These are phyloP conservation scores for Anabacerthia variegaticeps DNA, from an alignment of 2,797 vertebrate genomes.

Conservation along the genomic window DNA sequence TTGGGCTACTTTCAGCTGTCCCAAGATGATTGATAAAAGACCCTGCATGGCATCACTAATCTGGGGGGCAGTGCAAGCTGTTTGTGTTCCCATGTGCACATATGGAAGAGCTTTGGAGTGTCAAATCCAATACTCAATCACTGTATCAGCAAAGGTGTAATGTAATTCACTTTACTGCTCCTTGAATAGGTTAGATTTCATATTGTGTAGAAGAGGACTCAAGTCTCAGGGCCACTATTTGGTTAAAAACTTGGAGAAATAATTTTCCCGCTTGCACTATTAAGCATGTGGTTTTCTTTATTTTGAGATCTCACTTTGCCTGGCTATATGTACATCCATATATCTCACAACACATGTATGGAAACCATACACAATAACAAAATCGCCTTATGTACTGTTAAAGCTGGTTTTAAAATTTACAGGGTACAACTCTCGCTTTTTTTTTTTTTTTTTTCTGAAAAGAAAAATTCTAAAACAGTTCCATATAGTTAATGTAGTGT, in stretches of 20 bases:
- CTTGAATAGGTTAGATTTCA: conserved; percentile 19
- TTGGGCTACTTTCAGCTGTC: neutral
- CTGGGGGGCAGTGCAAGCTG: neutral
- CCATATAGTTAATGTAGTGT: conserved; percentile 69
- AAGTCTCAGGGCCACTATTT: conserved; percentile 37
- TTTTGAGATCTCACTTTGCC: conserved; percentile 68
- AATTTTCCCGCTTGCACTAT: conserved; percentile 63
- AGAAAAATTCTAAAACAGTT: conserved; percentile 62
- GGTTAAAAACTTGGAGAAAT: conserved; percentile 66
- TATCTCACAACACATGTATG: conserved; percentile 59
- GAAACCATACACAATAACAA: conserved; percentile 72
- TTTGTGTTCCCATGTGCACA: neutral
- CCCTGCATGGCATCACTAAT: neutral
- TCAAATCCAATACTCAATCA: conserved; percentile 5
- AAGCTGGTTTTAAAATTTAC: conserved; percentile 72
- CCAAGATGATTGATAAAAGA: conserved; percentile 3
- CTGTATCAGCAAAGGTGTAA: conserved; percentile 58
- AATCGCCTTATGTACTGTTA: conserved; percentile 53
- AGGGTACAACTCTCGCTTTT: conserved; percentile 28
- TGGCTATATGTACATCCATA: conserved; percentile 37
- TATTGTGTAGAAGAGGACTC: neutral
- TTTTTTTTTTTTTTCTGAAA: conserved; percentile 15
- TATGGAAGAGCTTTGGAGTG: conserved; percentile 47
- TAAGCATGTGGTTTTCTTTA: conserved; percentile 75
- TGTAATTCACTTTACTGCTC: conserved; percentile 66